phyloP scores from a whole-genome alignment of 2,797 vertebrate species.

The Poeciliopsis gracilis region DNA sequence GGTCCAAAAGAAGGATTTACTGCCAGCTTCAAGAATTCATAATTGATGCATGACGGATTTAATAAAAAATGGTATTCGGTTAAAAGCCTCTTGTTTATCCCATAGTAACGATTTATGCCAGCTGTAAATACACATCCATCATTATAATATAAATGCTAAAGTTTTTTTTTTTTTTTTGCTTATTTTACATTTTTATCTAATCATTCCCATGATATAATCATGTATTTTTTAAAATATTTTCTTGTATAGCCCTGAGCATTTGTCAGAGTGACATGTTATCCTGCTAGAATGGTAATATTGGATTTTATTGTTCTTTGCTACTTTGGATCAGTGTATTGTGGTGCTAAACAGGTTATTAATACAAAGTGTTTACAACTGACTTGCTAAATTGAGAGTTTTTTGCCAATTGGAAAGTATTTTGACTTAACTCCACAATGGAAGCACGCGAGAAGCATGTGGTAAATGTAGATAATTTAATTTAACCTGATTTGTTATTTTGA shows the following conservation, averaged over 20 bases:
- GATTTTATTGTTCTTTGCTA: background rate
- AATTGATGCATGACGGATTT: background rate
- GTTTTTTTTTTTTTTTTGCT: background rate
- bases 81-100: background rate
- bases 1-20: background rate
- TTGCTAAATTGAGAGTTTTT: background rate
- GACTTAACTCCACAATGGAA: background rate
- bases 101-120: background rate
- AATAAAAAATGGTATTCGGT: background rate
- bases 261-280: conserved; percentile 4
- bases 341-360: background rate
- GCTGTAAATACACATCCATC: background rate
- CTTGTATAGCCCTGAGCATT: background rate
- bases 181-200: background rate
- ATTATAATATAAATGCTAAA: background rate
- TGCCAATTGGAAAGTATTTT: background rate
- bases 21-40: background rate
- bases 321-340: background rate
- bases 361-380: background rate
- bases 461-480: background rate
- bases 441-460: background rate
- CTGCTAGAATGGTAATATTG: conserved; percentile 1
- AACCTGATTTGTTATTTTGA: background rate
- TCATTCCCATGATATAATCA: background rate
- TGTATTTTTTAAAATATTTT: background rate